These are phyloP conservation scores for Cordilura impudica DNA, from an alignment of 2,888 invertebrate genomes.

Conservation along the genomic window DNA sequence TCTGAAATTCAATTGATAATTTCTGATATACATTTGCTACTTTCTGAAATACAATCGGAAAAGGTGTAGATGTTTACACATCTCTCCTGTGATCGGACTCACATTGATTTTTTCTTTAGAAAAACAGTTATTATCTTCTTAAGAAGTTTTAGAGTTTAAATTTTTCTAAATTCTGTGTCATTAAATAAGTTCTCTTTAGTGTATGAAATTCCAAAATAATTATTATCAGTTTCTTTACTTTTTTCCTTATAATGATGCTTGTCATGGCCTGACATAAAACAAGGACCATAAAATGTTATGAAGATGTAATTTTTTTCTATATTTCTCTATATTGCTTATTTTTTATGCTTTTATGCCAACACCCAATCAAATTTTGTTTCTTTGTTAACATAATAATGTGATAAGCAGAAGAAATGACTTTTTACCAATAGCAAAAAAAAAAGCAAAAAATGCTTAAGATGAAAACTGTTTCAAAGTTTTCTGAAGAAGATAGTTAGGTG, in stretches of 20 bases:
- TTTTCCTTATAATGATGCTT: conserved; percentile 5
- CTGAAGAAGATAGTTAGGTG: not conserved
- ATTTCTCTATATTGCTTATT: not conserved
- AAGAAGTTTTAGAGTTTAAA: too few relatives aligned
- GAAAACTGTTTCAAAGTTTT: conserved; percentile 10
- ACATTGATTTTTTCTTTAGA: too few relatives aligned
- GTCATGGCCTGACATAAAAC: conserved; percentile 24
- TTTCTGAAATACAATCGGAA: too few relatives aligned
- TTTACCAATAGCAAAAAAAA: not conserved
- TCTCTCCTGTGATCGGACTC: too few relatives aligned
- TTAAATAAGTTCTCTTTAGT: too few relatives aligned
- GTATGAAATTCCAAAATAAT: not conserved
- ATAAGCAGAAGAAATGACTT: not conserved
- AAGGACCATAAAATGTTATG: conserved; percentile 12
- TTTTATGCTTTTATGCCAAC: not conserved
- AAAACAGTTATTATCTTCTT: too few relatives aligned
- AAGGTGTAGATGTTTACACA: too few relatives aligned
- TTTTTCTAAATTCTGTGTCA: too few relatives aligned
- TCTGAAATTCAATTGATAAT: too few relatives aligned
- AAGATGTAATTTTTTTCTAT: not conserved
- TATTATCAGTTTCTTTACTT: not conserved
- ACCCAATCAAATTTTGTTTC: not conserved
- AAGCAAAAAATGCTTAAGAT: not conserved
- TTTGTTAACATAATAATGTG: not conserved
- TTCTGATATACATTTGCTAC: too few relatives aligned